Base-by-base conservation (phyloP, 1,140 invertebrate genomes). In the Magallana gigas region DNA sequence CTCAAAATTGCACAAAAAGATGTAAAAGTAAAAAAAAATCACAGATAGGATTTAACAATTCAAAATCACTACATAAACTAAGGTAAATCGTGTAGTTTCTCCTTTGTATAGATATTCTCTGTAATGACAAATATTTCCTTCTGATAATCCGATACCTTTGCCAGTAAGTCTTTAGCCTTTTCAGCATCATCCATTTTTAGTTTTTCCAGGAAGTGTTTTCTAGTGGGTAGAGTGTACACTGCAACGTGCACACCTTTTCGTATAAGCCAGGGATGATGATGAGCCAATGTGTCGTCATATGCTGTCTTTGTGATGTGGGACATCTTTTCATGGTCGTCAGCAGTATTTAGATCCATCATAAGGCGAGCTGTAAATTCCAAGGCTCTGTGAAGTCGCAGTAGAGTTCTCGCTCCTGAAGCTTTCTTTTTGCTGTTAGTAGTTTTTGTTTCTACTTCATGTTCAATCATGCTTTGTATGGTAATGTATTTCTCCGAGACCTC, bases 361-460 rank as follows among this genome's bases (percentile, higher is more conserved):
- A 99, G 98, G 90, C 96, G 95, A 87, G 96, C 96, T 89, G 98
- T 97, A 95, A 99, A 99, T 95, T 98, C 98, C 97, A 99, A 95
- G 9, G 98, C 98, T 94, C 98, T 96, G 94, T 99, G 98, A 60
- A 99, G 95, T 92, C 98, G 95, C 6, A 99, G 95, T 90, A 99
- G 95, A 1, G 98, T 99, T 90, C 98, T 96, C 62, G 97, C 96
- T 1, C 92, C 92, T 36, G 92, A 93, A 9, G 90, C 87, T n/a
- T 92, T 92, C 48, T 90, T 91, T 59, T 91, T 91, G 11, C 89
- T 97, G 9, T 96, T 95, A 0, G 98, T 94, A 11, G 97, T 94
- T 58, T 96, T 96, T n/a, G 96, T 96, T 8, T 96, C 96, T 90
- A 96, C 97, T 95, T 99, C 98, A 95, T 97, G 97, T 57, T 96